Evolutionary conservation across 2,888 invertebrate genomes (phyloP).

Genomic region (Zele albiditarsus): DNA sequence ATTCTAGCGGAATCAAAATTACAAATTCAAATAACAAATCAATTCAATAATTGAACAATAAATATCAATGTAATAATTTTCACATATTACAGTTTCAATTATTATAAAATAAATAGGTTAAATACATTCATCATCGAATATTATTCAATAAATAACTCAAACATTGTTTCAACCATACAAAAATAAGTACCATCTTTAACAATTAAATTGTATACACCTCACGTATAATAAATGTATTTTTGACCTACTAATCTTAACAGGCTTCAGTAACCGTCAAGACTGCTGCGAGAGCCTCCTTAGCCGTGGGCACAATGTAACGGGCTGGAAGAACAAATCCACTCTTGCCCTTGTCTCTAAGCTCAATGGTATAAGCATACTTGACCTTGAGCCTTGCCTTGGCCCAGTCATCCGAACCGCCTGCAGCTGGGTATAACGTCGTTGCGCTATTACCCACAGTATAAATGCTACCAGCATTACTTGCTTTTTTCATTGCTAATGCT

Average conservation of each 20-base stretch:
- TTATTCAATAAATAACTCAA: background rate
- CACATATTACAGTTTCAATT: background rate
- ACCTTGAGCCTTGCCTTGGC: constrained; percentile 88
- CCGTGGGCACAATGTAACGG: constrained; percentile 82
- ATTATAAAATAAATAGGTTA: background rate
- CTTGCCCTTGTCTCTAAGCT: constrained; percentile 88
- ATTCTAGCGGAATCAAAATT: background rate
- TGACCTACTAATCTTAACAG: constrained; percentile 8
- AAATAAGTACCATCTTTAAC: background rate
- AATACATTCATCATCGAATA: background rate
- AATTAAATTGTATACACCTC: background rate
- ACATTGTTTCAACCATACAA: background rate
- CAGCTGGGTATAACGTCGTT: constrained; percentile 84
- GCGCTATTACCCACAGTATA: constrained; percentile 87
- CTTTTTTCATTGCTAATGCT: constrained; percentile 78
- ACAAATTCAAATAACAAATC: background rate
- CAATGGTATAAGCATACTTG: constrained; percentile 92
- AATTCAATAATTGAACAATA: background rate
- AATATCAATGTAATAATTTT: background rate
- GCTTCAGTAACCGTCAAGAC: constrained; percentile 77
- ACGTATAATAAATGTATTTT: background rate
- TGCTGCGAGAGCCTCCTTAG: constrained; percentile 83
- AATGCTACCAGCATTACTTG: constrained; percentile 75
- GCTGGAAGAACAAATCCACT: constrained; percentile 92
- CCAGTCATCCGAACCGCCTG: constrained; percentile 93